Evolutionary conservation across 2,888 invertebrate genomes (phyloP), one percentile per base, ranked within the genome.

Genomic region (Drosophila merina): DNA sequence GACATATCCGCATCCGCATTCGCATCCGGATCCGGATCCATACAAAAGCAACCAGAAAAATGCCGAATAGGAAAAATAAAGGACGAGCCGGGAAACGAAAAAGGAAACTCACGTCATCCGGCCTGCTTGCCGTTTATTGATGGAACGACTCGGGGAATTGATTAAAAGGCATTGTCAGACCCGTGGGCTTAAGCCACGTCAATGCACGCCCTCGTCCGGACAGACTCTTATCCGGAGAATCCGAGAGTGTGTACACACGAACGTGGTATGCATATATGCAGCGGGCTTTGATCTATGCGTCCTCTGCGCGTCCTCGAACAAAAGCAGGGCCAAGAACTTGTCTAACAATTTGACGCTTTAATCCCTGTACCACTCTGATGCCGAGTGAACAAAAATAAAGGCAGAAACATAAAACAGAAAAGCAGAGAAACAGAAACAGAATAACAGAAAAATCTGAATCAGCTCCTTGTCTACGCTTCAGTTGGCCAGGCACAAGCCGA

Each of bases 311-410:
- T 30, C 20, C 40, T 25, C 63, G 49, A 57, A 45, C 57, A 44
- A 57, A 47, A 63, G 52, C 36, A 57, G 57, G 51, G 28, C 52
- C 40, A 44, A 14, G 49, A 44, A 60, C 51, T 69, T 66, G 73
- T 66, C 74, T 68, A 78, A 84, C 85, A 84, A 84, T 81, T 81
- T 86, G 86, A 84, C 70, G 82, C 82, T 75, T 78, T 83, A 84
- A 86, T 83, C 86, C 81, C 40, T 20, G 57, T 57, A 52, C 70
- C 64, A 36, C 58, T 20, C 20, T 2, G 48, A 54, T 54, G 36
- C 25, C 30, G 12, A 20, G 55, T 26, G 25, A 33, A 45, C 8
- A 9, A 47, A 3, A 14, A 14, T 20, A 20, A n/a, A 28, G 9
- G 12, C 4, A 10, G 1, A 5, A 26, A 30, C 10, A 9, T n/a